Conservation (phyloP, 2,888 invertebrate genomes). For the Stratiomys singularior region DNA sequence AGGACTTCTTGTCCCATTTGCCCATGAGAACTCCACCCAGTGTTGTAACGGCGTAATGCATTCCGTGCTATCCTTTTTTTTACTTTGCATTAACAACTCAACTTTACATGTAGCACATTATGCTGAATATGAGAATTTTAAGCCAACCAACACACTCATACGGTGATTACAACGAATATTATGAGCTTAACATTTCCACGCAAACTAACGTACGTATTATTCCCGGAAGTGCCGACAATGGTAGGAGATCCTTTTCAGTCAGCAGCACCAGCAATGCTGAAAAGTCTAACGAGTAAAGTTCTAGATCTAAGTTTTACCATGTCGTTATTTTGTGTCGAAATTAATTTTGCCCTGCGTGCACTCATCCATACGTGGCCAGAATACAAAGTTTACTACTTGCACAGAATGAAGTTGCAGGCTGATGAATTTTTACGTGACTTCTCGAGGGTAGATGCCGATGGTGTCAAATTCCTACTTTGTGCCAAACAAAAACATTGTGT, state of each 20-base stretch:
- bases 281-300: neutral
- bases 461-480: too few species aligned
- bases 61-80: too few species aligned
- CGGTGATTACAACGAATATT: neutral
- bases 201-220: neutral
- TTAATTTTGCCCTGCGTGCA: neutral
- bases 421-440: too few species aligned
- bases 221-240: neutral
- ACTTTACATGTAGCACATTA: neutral
- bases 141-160: neutral
- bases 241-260: neutral
- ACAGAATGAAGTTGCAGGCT: too few species aligned
- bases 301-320: neutral
- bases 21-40: too few species aligned
- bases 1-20: too few species aligned
- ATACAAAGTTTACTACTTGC: too few species aligned
- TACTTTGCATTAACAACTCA: too few species aligned
- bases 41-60: too few species aligned
- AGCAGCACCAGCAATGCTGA: neutral
- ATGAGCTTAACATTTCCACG: neutral
- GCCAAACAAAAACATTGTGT: too few species aligned
- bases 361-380: too few species aligned
- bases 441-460: too few species aligned
- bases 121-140: neutral
- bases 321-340: constrained; percentile 7